phyloP scores from a whole-genome alignment of 2,888 invertebrate genomes.

The Sceliomorpha sp. region DNA sequence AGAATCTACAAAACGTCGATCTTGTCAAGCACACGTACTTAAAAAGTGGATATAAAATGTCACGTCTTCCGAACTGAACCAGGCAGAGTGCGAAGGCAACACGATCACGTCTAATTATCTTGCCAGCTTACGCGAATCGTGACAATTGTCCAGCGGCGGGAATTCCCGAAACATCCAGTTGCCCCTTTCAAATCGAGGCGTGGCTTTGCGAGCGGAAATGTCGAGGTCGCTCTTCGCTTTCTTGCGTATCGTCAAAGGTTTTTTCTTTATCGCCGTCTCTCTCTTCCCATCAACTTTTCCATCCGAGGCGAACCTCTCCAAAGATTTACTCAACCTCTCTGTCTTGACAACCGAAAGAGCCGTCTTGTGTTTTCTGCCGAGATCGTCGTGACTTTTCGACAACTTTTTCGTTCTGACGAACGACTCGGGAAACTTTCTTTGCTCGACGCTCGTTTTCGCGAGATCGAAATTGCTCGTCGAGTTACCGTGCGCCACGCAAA shows the following conservation, averaged over 20 bases:
- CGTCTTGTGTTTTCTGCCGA: constrained; percentile 35
- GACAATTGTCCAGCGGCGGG: constrained; percentile 62
- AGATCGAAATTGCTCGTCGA: constrained; percentile 10
- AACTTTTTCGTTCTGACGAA: constrained; percentile 63
- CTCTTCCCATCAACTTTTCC: constrained; percentile 16
- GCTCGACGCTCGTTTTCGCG: neutral
- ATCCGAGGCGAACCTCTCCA: constrained; percentile 50
- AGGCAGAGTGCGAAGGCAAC: constrained; percentile 65
- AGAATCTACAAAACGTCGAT: constrained; percentile 49
- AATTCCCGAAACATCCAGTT: constrained; percentile 68
- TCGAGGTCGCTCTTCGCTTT: constrained; percentile 70
- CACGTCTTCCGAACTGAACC: constrained; percentile 67
- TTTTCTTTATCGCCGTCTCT: constrained; percentile 44
- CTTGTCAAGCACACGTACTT: constrained; percentile 58
- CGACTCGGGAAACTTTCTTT: constrained; percentile 64
- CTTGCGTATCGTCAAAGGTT: constrained; percentile 51
- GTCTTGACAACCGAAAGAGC: constrained; percentile 38
- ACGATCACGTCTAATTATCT: constrained; percentile 60
- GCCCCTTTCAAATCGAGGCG: constrained; percentile 66
- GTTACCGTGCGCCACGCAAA: constrained; percentile 34
- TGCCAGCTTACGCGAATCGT: constrained; percentile 70
- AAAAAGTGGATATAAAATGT: constrained; percentile 58
- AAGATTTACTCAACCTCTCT: constrained; percentile 55
- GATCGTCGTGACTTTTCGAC: constrained; percentile 60
- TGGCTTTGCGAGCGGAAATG: constrained; percentile 66